Percentiles rank a stretch among this genome's conserved stretches.
Evolutionary conservation across 2,888 invertebrate species (phyloP).

Genomic region (Drosophila longiperda): DNA sequence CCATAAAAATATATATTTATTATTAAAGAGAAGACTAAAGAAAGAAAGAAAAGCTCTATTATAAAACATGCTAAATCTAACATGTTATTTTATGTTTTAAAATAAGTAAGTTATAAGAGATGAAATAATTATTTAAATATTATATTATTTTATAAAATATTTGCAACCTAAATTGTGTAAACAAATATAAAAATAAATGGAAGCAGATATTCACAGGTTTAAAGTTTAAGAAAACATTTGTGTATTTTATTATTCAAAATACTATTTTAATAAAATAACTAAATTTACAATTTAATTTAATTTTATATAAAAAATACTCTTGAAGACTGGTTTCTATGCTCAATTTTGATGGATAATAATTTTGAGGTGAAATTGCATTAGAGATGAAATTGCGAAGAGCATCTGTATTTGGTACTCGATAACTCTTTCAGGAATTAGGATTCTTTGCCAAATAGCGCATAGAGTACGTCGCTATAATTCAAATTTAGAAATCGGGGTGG

Average conservation of each 20-base stretch:
- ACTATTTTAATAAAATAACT: neutral
- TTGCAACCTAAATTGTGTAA: neutral
- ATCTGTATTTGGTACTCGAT: neutral
- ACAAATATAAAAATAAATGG: neutral
- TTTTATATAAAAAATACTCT: neutral
- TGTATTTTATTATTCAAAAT: neutral
- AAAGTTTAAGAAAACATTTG: neutral
- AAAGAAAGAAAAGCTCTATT: too few species aligned
- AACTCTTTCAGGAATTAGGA: neutral
- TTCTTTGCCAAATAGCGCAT: conserved; percentile 8
- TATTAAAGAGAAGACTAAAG: too few species aligned
- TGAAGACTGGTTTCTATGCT: neutral
- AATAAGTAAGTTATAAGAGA: neutral
- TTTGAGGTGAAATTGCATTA: neutral
- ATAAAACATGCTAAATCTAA: too few species aligned
- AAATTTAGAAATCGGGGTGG: conserved; percentile 30
- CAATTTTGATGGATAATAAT: neutral
- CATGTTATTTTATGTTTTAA: too few species aligned
- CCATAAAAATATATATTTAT: neutral
- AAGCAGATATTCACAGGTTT: neutral
- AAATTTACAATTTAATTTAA: neutral
- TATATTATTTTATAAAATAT: neutral
- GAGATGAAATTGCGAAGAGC: neutral
- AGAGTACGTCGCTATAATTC: neutral
- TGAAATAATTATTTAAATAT: neutral